A percentile compares a stretch with the other conserved stretches of the same genome.
Evolutionary conservation across 2,113 vertebrate genomes (phyloP).

Genomic region (Chaetodon trifascialis): DNA sequence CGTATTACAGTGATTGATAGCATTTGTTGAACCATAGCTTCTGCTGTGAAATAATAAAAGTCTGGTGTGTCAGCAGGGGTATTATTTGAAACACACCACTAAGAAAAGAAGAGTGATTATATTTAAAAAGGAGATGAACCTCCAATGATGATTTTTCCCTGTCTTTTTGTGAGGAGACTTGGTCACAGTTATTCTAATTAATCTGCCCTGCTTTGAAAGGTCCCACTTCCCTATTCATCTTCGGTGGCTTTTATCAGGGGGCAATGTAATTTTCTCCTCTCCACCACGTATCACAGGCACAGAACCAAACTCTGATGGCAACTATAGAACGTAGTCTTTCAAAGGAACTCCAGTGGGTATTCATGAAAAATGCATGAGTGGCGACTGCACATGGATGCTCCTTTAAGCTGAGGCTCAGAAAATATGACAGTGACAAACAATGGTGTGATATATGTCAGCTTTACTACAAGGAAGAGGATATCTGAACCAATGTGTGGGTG

Average conservation of each 20-base stretch:
- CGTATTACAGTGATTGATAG: conserved; percentile 53
- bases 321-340: conserved; percentile 70
- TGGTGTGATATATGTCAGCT: conserved; percentile 70
- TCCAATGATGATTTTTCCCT: conserved; percentile 25
- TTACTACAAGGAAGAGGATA: conserved; percentile 47
- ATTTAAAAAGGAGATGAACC: conserved; percentile 27
- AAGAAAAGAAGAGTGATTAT: conserved; percentile 33
- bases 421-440: conserved; percentile 81
- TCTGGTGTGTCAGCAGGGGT: conserved; percentile 38
- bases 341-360: conserved; percentile 72
- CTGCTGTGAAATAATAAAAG: conserved; percentile 62
- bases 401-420: conserved; percentile 70
- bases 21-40: conserved; percentile 62
- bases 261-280: conserved; percentile 71
- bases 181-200: conserved; percentile 62
- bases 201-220: conserved; percentile 60
- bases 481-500: conserved; percentile 49
- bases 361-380: conserved; percentile 85
- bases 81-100: conserved; percentile 38
- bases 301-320: conserved; percentile 68
- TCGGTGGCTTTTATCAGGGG: conserved; percentile 66
- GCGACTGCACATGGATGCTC: conserved; percentile 74
- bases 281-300: conserved; percentile 67
- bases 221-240: conserved; percentile 61
- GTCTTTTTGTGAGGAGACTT: conserved; percentile 35